Base-by-base conservation (phyloP, 2,888 invertebrate genomes). In the Amblyteles armatorius region DNA sequence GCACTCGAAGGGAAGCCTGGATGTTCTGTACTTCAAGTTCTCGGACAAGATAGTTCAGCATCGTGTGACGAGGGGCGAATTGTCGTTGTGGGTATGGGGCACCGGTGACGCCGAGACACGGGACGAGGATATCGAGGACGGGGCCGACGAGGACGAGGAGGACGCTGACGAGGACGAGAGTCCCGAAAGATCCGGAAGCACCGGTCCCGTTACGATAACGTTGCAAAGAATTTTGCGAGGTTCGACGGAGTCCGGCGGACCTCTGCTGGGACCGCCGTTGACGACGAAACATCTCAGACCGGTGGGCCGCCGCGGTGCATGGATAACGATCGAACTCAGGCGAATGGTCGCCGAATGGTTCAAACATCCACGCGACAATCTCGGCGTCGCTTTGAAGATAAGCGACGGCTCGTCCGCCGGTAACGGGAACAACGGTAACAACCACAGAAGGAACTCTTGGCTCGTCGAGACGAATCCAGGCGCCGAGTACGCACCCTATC, bases 261-360 rank as follows among this genome's bases (percentile, higher is more conserved):
- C 92, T 0, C 79, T 90, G 7, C 80, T 94, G n/a, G 93, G 93
- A 0, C 93, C 93, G 2, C 86, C 92, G 0, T 81, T 93, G n/a
- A 92, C 92, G 60, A 93, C 93, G 63, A 93, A 93, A 67, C 93
- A 93, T 65, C 90, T 91, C 0, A 86, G 93, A 63, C 93, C 93
- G 2, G 80, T 83, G 5, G 91, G 95, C 74, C 94, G 94, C 79
- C 91, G 94, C 1, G 97, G 96, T 4, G 95, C 95, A 71, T 98
- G 97, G 97, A 94, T 97, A 86, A 96, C 96, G 89, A 94, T 98
- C 72, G 97, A 98, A 90, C 95, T 98, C 7, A 96, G 96, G 65
- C 95, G 96, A 67, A 95, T 97, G 94, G 96, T 97, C 50, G 95
- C 96, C 69, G 96, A 97, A 89, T 98, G 97, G 96, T 96, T 97